A percentile compares a stretch with the other conserved stretches of the same genome.
Evolutionary conservation across 2,797 vertebrate genomes (phyloP).

Genomic region (Margarornis squamiger): DNA sequence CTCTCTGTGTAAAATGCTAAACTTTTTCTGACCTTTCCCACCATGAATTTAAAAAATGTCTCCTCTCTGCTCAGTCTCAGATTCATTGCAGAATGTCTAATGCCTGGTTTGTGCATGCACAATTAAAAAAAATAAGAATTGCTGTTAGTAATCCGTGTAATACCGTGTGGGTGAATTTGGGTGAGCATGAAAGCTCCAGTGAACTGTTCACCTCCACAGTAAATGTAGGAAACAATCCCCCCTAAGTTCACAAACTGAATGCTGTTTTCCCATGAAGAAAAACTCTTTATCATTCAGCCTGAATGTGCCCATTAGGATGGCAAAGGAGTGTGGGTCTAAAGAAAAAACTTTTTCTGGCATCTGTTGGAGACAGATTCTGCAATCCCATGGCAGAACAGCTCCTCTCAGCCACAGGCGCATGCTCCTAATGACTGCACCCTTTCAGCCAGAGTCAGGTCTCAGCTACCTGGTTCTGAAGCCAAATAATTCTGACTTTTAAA

Average conservation of each 20-base stretch:
- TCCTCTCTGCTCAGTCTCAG: background rate
- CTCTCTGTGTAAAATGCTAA: slow-evolving; percentile 9
- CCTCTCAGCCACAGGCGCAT: background rate
- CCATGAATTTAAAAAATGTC: slow-evolving; percentile 45
- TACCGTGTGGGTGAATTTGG: slow-evolving; percentile 60
- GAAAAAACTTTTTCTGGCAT: slow-evolving; percentile 30
- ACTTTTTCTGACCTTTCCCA: slow-evolving; percentile 49
- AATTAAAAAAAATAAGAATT: slow-evolving; percentile 50
- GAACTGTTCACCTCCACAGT: slow-evolving; percentile 71
- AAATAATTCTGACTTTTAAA: background rate
- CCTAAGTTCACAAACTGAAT: slow-evolving; percentile 59
- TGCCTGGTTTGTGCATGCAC: background rate
- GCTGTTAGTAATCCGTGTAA: slow-evolving; percentile 44
- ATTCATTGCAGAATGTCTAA: background rate
- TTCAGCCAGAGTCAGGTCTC: background rate
- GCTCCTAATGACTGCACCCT: background rate
- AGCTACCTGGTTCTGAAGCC: background rate
- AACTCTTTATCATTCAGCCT: slow-evolving; percentile 57
- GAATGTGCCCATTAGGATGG: slow-evolving; percentile 57
- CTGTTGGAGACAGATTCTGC: background rate
- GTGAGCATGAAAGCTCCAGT: slow-evolving; percentile 63
- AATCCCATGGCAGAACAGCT: background rate
- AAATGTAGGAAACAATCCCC: slow-evolving; percentile 60
- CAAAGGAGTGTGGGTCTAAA: slow-evolving; percentile 17
- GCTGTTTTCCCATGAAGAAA: slow-evolving; percentile 65